These are phyloP conservation scores for Poecile montanus DNA, from an alignment of 2,797 vertebrate genomes.

Conservation along the genomic window DNA sequence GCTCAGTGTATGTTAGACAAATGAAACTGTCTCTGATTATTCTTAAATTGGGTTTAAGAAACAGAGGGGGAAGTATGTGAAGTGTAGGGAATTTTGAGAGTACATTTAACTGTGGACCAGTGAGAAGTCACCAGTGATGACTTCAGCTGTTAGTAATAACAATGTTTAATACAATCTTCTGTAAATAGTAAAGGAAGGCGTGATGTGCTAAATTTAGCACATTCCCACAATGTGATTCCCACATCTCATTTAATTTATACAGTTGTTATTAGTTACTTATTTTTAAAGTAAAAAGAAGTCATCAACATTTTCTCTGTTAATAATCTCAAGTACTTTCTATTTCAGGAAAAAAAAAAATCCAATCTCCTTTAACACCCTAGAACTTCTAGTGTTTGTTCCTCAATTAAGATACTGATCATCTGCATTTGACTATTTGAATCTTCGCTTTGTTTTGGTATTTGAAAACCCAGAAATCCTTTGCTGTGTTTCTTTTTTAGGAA, in stretches of 20 bases:
- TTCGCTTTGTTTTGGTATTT: neutral
- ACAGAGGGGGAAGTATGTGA: fast-evolving
- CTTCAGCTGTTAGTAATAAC: neutral
- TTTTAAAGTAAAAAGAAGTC: neutral
- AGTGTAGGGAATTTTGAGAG: neutral
- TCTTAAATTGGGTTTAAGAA: neutral
- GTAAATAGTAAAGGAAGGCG: neutral
- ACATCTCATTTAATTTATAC: neutral
- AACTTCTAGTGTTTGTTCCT: neutral
- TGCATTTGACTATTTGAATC: neutral
- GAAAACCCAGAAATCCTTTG: neutral
- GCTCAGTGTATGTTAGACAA: neutral
- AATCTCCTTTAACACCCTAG: neutral
- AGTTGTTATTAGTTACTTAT: neutral
- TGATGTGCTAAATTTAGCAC: neutral
- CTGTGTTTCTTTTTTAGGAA: slow-evolving; percentile 71
- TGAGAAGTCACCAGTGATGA: neutral
- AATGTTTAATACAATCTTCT: neutral
- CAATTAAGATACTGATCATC: neutral
- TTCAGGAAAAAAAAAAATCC: neutral
- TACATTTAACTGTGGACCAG: neutral
- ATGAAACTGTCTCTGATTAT: neutral
- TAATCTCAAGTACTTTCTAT: neutral
- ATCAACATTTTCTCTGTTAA: neutral
- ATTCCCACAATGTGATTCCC: neutral